Evolutionary conservation across 2,113 vertebrate species (phyloP).

Genomic region (Cebidichthys violaceus): DNA sequence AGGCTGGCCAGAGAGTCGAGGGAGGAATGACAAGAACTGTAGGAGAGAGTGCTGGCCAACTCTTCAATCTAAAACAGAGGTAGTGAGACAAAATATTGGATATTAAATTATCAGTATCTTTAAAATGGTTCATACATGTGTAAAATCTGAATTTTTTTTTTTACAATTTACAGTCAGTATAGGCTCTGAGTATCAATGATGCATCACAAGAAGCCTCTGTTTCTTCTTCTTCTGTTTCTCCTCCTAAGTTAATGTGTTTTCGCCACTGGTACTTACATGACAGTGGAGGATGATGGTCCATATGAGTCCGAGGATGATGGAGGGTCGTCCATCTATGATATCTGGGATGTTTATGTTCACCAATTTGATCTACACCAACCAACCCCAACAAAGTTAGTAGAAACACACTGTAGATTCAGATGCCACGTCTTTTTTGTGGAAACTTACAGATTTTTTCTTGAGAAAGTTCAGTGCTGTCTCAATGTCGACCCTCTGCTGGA

Average conservation of each 20-base stretch:
- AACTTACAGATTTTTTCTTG: conserved; percentile 87
- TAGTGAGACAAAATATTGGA: neutral
- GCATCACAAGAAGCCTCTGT: neutral
- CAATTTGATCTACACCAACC: conserved; percentile 87
- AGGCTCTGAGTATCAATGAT: neutral
- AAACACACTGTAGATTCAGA: neutral
- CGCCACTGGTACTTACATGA: conserved; percentile 85
- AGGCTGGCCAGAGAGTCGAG: conserved; percentile 78
- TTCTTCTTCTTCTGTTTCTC: neutral
- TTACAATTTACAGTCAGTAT: neutral
- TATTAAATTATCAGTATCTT: neutral
- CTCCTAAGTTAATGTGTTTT: no score
- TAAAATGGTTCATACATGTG: neutral
- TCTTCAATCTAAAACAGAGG: conserved; percentile 87
- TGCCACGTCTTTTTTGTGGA: neutral
- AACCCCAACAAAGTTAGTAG: neutral
- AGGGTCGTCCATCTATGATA: conserved; percentile 92
- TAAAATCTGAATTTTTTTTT: no score
- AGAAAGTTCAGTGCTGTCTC: conserved; percentile 92
- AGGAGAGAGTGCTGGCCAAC: conserved; percentile 85
- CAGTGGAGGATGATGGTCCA: conserved; percentile 96
- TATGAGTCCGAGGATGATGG: conserved; percentile 92
- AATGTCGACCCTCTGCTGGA: conserved; percentile 91
- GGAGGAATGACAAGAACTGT: conserved; percentile 83
- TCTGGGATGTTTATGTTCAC: conserved; percentile 95